phyloP scores from a whole-genome alignment of 1,140 invertebrate species.

The Aphelenchoides fujianensis region DNA sequence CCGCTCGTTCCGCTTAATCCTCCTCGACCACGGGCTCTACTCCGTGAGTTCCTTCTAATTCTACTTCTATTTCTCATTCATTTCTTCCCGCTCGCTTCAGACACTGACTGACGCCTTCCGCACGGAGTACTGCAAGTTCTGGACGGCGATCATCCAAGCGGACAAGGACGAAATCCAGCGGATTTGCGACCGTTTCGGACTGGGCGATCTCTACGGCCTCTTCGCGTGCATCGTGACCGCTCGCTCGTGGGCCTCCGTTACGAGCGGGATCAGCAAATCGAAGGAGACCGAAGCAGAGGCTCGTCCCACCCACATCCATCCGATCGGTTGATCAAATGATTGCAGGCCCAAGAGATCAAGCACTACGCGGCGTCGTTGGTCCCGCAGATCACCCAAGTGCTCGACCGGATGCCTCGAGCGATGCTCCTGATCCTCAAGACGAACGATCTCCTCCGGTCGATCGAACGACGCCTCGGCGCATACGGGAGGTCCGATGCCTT shows the following conservation, averaged over 20 bases:
- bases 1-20: slow-evolving; percentile 73
- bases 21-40: slow-evolving; percentile 96
- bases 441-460: slow-evolving; percentile 88
- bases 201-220: slow-evolving; percentile 79
- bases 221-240: slow-evolving; percentile 95
- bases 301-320: too few species aligned
- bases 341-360: slow-evolving; percentile 72
- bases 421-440: slow-evolving; percentile 93
- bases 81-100: too few species aligned
- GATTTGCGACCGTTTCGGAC: slow-evolving; percentile 72
- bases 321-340: too few species aligned
- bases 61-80: slow-evolving; percentile 63
- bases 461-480: slow-evolving; percentile 78
- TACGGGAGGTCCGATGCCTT: slow-evolving; percentile 64
- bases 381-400: slow-evolving; percentile 67
- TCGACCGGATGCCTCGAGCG: slow-evolving; percentile 74
- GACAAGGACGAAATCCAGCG: slow-evolving; percentile 50
- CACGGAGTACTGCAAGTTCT: slow-evolving; percentile 85
- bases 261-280: slow-evolving; percentile 68
- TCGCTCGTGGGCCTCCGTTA: slow-evolving; percentile 84
- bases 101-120: slow-evolving; percentile 81
- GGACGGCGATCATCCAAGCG: slow-evolving; percentile 80
- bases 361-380: slow-evolving; percentile 66
- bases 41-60: slow-evolving; percentile 69
- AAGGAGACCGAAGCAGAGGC: slow-evolving; percentile 72